Evolutionary conservation across 1,140 invertebrate genomes (phyloP), one percentile per base, ranked within the genome.

Genomic region (Papilio machaon): DNA sequence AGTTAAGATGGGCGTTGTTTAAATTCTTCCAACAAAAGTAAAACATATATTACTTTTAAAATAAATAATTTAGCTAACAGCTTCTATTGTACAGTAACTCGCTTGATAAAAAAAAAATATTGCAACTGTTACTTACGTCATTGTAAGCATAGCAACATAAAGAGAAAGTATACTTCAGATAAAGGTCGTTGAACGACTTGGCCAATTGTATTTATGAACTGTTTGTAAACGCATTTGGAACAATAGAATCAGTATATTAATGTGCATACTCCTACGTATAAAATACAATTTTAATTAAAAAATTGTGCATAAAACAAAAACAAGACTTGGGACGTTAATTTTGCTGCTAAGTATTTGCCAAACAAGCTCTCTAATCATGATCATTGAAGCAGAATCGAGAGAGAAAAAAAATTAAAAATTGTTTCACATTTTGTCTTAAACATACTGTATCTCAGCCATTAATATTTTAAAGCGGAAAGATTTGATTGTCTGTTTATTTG

Each of bases 151-250:
- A 67, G 13, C 10, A 67, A 67, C 64, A 35, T 67, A 67, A 67
- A 67, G 64, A 67, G 64, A 67, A 67, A 67, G 64, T 67, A 15
- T 11, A 30, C 54, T 64, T 35, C 19, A 67, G 64, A 67, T 67
- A 67, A 67, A 67, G 23, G 64, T 67, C 64, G 30, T 67, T 67
- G 64, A 54, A 54, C 49, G 10, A 30, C n/a, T 15, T 23, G 3
- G 30, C 10, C 60, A 35, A 35, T 67, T 67, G 23, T 35, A 67
- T 67, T 67, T 67, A 67, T 67, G 23, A 35, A 6, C 11, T 0
- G 23, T 64, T 30, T 30, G 64, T 67, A 35, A 35, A 30, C 0
- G 23, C 30, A 67, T 67, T 67, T 30, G 23, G 23, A 67, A 67
- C 64, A 38, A 67, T 38, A 3, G 64, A 10, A 64, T 64, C 23